Conservation (phyloP, 2,888 invertebrate species). For the Cantharis lateralis region DNA sequence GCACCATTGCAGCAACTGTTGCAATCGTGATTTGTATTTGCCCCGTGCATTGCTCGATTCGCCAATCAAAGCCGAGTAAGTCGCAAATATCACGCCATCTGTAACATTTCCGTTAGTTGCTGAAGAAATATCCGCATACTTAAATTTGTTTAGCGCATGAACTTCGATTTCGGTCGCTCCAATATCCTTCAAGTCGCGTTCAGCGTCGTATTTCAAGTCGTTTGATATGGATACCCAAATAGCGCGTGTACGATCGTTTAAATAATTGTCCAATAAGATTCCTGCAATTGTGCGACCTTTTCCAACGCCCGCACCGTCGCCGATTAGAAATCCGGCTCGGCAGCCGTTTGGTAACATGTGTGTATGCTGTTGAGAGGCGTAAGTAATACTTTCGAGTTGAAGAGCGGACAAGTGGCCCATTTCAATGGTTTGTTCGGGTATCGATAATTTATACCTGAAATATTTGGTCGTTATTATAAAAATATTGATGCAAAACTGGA, state of each 20-base stretch:
- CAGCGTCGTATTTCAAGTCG: conserved; percentile 97
- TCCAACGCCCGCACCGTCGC: conserved; percentile 97
- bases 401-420: conserved; percentile 89
- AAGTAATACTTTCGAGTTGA: conserved; percentile 96
- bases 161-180: conserved; percentile 91
- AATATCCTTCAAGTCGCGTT: conserved; percentile 93
- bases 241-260: conserved; percentile 89
- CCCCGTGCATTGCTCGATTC: conserved; percentile 86
- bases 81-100: conserved; percentile 85
- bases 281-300: conserved; percentile 98
- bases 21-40: conserved; percentile 92
- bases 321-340: conserved; percentile 94
- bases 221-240: conserved; percentile 99
- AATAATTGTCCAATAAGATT: conserved; percentile 95
- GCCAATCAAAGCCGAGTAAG: conserved; percentile 97
- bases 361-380: conserved; percentile 96
- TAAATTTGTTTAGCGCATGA: conserved; percentile 90
- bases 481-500: not conserved
- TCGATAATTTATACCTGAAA: conserved; percentile 70
- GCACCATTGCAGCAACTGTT: conserved; percentile 98
- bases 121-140: conserved; percentile 97
- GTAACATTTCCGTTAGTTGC: conserved; percentile 79
- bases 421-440: conserved; percentile 84
- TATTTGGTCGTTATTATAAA: not conserved
- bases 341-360: conserved; percentile 86